Conservation (phyloP, 2,113 vertebrate species). For the Agapornis roseicollis region DNA sequence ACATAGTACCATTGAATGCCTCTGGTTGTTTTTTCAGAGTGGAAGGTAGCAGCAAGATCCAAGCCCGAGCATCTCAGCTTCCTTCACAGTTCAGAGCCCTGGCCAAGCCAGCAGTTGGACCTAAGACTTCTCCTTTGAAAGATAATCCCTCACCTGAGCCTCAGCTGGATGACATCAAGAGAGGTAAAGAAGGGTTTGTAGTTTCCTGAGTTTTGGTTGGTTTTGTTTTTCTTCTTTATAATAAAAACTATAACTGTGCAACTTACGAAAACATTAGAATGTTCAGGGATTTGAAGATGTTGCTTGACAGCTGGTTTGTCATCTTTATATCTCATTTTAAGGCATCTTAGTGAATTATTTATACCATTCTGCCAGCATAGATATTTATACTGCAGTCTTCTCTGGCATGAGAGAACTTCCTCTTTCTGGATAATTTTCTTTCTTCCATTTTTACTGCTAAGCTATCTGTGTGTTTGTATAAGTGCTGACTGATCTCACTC, state of each 20-base stretch:
- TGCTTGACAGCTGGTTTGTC: not conserved
- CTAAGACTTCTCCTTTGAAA: conserved; percentile 92
- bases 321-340: not conserved
- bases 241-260: not conserved
- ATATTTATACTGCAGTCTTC: not conserved
- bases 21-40: conserved; percentile 78
- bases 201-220: not conserved
- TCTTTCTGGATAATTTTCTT: not conserved
- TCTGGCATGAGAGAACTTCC: not conserved
- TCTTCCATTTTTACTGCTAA: conserved; percentile 16
- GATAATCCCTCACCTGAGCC: conserved; percentile 97
- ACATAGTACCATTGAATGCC: not conserved
- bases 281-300: not conserved
- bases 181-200: conserved; percentile 78
- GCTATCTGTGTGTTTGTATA: conserved; percentile 18
- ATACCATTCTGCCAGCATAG: not conserved
- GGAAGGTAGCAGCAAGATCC: conserved; percentile 98
- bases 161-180: conserved; percentile 97
- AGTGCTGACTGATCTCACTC: conserved; percentile 30
- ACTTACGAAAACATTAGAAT: not conserved
- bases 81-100: conserved; percentile 89
- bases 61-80: conserved; percentile 86
- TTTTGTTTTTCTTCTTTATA: not conserved
- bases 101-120: conserved; percentile 85
- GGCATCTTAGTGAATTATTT: conserved; percentile 15